A percentile compares a stretch with the other conserved stretches of the same genome.
Evolutionary conservation across 53 echinoderm and acorn worm species (phyloP).

Genomic region (Holothuria leucospilota): DNA sequence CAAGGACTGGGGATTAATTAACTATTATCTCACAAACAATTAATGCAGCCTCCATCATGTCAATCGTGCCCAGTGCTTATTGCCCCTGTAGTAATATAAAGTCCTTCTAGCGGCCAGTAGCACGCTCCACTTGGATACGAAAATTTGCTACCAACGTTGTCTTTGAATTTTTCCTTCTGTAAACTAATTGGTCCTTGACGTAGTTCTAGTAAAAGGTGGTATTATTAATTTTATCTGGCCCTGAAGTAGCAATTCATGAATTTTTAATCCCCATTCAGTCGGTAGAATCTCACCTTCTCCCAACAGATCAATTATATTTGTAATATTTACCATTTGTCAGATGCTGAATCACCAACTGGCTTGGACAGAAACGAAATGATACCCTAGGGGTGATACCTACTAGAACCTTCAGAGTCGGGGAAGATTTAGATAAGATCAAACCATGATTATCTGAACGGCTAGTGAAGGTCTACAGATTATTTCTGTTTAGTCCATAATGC

Average conservation of each 20-base stretch:
- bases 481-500: constrained; percentile 77
- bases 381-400: constrained; percentile 72
- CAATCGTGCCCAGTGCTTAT: constrained; percentile 59
- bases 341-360: constrained; percentile 56
- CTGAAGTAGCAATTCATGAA: constrained; percentile 63
- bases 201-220: no score
- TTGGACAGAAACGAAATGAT: constrained; percentile 62
- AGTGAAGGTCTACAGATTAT: constrained; percentile 67
- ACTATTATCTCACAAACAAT: constrained; percentile 56
- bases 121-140: constrained; percentile 62
- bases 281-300: constrained; percentile 59
- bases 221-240: constrained; percentile 63
- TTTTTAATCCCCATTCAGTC: constrained; percentile 80
- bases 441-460: constrained; percentile 59
- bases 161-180: constrained; percentile 27
- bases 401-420: constrained; percentile 65
- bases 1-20: constrained; percentile 46
- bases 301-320: constrained; percentile 54
- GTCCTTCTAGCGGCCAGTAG: constrained; percentile 60
- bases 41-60: constrained; percentile 60
- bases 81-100: constrained; percentile 65
- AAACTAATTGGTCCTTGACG: constrained; percentile 28
- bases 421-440: constrained; percentile 68
- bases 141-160: constrained; percentile 24
- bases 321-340: constrained; percentile 68